These are phyloP conservation scores for Lipophrys pholis DNA, from an alignment of 2,113 vertebrate genomes.

Conservation along the genomic window DNA sequence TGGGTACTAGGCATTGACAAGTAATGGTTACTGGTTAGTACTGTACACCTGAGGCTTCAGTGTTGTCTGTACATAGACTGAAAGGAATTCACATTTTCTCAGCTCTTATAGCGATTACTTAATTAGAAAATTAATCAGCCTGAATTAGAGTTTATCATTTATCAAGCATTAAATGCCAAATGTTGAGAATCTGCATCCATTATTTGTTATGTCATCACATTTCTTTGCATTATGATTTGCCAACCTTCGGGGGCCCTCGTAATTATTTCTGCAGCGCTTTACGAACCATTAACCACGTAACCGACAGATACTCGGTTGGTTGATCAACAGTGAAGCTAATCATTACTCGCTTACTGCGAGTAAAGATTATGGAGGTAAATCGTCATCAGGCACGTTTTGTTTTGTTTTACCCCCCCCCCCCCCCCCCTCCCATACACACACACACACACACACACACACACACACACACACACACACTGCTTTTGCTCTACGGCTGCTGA, in stretches of 20 bases:
- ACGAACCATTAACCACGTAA: neutral
- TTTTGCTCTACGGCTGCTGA: neutral
- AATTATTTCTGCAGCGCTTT: neutral
- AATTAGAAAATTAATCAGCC: neutral
- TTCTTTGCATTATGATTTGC: neutral
- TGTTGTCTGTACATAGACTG: too few relatives aligned
- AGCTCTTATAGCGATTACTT: neutral
- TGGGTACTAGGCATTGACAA: too few relatives aligned
- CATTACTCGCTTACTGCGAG: slow-evolving; percentile 9
- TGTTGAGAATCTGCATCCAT: neutral
- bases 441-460: too few relatives aligned
- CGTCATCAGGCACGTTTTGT: slow-evolving; percentile 12
- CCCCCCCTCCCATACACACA: too few relatives aligned
- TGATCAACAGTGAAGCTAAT: slow-evolving; percentile 14
- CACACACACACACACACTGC: too few relatives aligned
- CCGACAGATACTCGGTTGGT: neutral
- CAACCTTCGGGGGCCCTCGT: neutral
- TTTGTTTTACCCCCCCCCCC: neutral
- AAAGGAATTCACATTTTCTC: neutral
- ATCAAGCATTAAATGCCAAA: neutral
- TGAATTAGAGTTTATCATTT: neutral
- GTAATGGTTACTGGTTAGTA: too few relatives aligned
- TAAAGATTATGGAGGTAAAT: slow-evolving; percentile 10
- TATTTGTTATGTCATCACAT: neutral
- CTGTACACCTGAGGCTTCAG: too few relatives aligned